Evolutionary conservation across 37 sponge, comb jelly and placozoan species (phyloP), one percentile per base, ranked within the genome.

Genomic region (Diacarnus erythraeanus): DNA sequence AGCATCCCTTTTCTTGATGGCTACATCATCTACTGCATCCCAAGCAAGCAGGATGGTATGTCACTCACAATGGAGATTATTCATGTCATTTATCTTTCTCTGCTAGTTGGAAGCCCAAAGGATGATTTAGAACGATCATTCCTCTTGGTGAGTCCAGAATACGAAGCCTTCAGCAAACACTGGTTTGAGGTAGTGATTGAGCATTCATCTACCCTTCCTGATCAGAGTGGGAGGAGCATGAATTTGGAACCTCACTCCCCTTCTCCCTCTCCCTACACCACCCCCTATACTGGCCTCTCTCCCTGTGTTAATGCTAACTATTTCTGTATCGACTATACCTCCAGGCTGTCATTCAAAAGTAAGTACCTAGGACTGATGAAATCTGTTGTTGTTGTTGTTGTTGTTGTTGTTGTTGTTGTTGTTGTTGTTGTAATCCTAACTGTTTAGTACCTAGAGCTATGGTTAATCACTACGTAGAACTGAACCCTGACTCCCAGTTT

Each of bases 401-500:
- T n/a, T n/a, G n/a, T n/a, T n/a, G n/a, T n/a, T n/a, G 10, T 54
- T 59, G 17, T 4, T 59, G 4, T 4, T 4, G 60, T 4, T 8
- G 37, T 2, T 3, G 42, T 4, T 75, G 59, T 23, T 56, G 8
- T 75, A 3, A 35, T n/a, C 12, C 26, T 75, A 4, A 9, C 22
- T 1, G n/a, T 37, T 5, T 25, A 81, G 82, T 73, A 17, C 82
- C 82, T 26, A 26, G 74, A 3, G 41, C 64, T 2, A 73, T 82
- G 51, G 26, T 64, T n/a, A 74, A 61, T n/a, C 73, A 72, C 26
- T 47, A 42, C 47, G 92, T 87, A 0, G 88, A 92, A 61, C 33
- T 92, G 71, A 87, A 80, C 77, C 92, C 92, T 70, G 92, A 92
- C 79, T 54, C 84, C 57, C 79, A 87, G 47, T 57, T 54, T 27